A percentile compares a stretch with the other conserved stretches of the same genome.
These are phyloP conservation scores for Zingel zingel DNA, from an alignment of 2,113 vertebrate species.

Conservation along the genomic window DNA sequence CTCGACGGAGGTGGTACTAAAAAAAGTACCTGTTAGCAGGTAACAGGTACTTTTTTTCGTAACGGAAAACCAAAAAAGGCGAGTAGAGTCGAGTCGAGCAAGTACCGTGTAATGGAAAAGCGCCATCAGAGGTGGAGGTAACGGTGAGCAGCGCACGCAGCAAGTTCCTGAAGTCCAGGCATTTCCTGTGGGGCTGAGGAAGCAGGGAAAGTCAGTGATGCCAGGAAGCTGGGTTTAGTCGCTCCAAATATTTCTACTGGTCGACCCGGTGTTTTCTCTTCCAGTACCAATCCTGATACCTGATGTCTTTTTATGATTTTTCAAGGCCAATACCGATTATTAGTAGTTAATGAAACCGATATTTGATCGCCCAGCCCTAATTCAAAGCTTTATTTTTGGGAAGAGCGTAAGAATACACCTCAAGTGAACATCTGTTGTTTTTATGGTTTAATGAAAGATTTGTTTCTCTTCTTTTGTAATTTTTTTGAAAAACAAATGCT, in stretches of 20 bases:
- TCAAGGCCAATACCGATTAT: too few relatives aligned
- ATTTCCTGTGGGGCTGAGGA: slow-evolving; percentile 50
- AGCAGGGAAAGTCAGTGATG: slow-evolving; percentile 25
- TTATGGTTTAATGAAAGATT: neutral
- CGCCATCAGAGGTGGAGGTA: neutral
- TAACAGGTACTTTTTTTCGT: too few relatives aligned
- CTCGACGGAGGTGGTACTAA: too few relatives aligned
- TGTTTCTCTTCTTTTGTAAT: neutral
- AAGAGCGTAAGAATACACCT: neutral
- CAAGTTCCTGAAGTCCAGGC: slow-evolving; percentile 26
- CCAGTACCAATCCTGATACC: neutral
- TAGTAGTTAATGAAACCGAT: too few relatives aligned
- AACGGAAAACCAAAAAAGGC: too few relatives aligned
- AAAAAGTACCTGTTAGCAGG: too few relatives aligned
- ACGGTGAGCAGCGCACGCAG: neutral
- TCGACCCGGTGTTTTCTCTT: neutral
- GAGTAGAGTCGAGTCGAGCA: too few relatives aligned
- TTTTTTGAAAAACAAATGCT: slow-evolving; percentile 1
- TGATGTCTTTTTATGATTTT: too few relatives aligned
- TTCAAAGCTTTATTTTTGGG: neutral
- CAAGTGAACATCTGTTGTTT: neutral
- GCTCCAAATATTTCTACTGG: slow-evolving; percentile 1
- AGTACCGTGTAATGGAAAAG: too few relatives aligned
- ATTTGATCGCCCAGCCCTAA: neutral
- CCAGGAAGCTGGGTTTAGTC: neutral